Evolutionary conservation across 2,113 vertebrate genomes (phyloP).

Genomic region (Protomyctophum bolini): DNA sequence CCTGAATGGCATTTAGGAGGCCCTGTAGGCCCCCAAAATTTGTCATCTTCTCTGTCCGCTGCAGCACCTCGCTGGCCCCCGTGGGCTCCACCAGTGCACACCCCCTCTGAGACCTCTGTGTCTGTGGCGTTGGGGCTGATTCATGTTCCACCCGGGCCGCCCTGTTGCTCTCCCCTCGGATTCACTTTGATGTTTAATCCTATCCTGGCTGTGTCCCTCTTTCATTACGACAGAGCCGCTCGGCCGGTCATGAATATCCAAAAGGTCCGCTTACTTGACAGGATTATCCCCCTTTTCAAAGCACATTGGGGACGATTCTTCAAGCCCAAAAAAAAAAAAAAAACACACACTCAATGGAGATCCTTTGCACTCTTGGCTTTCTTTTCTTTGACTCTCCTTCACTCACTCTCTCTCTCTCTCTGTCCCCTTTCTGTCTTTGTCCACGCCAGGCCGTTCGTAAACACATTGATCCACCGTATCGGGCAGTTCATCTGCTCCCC

Average conservation of each 20-base stretch:
- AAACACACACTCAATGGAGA: conserved; percentile 72
- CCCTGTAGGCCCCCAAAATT: conserved; percentile 27
- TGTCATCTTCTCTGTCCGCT: conserved; percentile 47
- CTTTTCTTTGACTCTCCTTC: conserved; percentile 41
- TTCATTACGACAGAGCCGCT: conserved; percentile 71
- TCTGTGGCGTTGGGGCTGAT: conserved; percentile 37
- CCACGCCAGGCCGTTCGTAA: conserved; percentile 63
- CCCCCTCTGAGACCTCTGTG: conserved; percentile 56
- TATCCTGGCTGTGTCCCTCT: conserved; percentile 76
- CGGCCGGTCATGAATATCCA: conserved; percentile 84
- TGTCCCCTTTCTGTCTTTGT: conserved; percentile 72
- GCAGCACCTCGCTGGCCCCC: conserved; percentile 19
- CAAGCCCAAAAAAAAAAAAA: conserved; percentile 65
- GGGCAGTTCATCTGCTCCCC: conserved; percentile 72
- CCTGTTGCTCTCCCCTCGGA: conserved; percentile 59
- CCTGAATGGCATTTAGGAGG: conserved; percentile 45
- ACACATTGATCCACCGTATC: conserved; percentile 75
- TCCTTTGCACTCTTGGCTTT: conserved; percentile 67
- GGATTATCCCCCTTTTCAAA: conserved; percentile 82
- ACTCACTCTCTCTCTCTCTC: conserved; percentile 46
- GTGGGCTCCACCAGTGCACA: conserved; percentile 38
- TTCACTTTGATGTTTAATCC: conserved; percentile 83
- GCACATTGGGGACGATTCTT: conserved; percentile 70
- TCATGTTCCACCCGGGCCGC: conserved; percentile 49
- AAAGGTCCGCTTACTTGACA: conserved; percentile 81